These are phyloP conservation scores for Dermatophagoides farinae DNA, from an alignment of 1,140 invertebrate genomes.

Conservation along the genomic window DNA sequence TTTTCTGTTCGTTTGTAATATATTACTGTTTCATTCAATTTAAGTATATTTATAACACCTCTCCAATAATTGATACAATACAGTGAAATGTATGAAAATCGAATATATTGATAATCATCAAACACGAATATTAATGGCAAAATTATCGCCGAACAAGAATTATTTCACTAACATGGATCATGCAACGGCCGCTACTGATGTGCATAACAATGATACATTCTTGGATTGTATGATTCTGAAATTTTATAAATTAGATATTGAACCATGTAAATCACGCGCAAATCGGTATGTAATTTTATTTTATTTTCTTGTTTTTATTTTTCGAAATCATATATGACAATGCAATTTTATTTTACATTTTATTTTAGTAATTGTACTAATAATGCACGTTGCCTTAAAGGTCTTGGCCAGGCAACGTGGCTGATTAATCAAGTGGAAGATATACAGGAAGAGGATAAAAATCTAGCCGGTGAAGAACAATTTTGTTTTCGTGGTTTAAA, in stretches of 20 bases:
- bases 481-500: slow-evolving; percentile 37
- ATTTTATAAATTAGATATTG: background rate
- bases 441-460: slow-evolving; percentile 24
- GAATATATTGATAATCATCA: no score
- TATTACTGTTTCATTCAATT: no score
- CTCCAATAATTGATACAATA: no score
- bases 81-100: no score
- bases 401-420: slow-evolving; percentile 37
- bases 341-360: background rate
- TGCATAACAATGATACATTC: background rate
- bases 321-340: background rate
- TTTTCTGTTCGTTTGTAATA: no score
- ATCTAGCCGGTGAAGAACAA: slow-evolving; percentile 24
- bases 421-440: slow-evolving; percentile 23
- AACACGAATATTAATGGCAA: no score
- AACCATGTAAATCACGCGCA: background rate
- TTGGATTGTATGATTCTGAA: background rate
- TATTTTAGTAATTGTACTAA: slow-evolving; percentile 34
- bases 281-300: slow-evolving; percentile 1
- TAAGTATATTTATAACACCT: no score
- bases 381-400: slow-evolving; percentile 43
- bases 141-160: no score
- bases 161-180: no score
- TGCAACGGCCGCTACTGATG: background rate
- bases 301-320: background rate